phyloP scores from a whole-genome alignment of 1,140 invertebrate species.

The Aphelenchoides besseyi region DNA sequence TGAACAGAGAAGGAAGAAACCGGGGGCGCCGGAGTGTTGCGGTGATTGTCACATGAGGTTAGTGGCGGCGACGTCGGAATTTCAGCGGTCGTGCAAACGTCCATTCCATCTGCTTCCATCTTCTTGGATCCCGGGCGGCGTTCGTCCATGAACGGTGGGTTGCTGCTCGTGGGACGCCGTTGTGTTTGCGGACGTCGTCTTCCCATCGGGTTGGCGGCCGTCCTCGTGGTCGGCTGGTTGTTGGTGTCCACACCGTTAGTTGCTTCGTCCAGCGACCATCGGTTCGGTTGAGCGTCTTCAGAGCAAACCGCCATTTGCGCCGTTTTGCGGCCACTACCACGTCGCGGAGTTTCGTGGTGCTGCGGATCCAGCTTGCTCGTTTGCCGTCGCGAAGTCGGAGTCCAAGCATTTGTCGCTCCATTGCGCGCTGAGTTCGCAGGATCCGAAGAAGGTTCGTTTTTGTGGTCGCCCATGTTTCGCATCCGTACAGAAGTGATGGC shows the following conservation, averaged over 20 bases:
- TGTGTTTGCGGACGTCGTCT: too few relatives aligned
- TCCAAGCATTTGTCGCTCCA: conserved; percentile 18
- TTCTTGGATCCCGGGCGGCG: too few relatives aligned
- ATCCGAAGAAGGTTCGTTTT: conserved; percentile 8
- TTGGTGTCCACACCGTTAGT: neutral
- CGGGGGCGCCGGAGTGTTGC: too few relatives aligned
- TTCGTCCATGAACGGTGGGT: too few relatives aligned
- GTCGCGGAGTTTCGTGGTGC: conserved; percentile 21
- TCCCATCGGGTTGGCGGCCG: too few relatives aligned
- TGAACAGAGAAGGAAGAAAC: too few relatives aligned
- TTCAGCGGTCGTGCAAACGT: too few relatives aligned
- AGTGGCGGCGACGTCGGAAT: too few relatives aligned
- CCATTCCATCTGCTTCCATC: too few relatives aligned
- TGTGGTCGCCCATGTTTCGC: conserved; percentile 24
- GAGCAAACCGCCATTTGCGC: conserved; percentile 6
- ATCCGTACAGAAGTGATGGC: conserved; percentile 22
- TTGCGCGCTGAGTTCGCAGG: neutral
- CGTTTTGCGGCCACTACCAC: neutral
- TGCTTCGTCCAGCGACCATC: neutral
- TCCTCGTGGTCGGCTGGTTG: too few relatives aligned
- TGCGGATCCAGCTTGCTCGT: neutral
- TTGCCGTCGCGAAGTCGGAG: neutral
- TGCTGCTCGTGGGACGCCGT: too few relatives aligned
- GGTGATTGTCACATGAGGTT: too few relatives aligned
- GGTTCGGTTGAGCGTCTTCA: neutral